Evolutionary conservation across 2,113 vertebrate genomes (phyloP), one percentile per base, ranked within the genome.

Genomic region (Cairina moschata): DNA sequence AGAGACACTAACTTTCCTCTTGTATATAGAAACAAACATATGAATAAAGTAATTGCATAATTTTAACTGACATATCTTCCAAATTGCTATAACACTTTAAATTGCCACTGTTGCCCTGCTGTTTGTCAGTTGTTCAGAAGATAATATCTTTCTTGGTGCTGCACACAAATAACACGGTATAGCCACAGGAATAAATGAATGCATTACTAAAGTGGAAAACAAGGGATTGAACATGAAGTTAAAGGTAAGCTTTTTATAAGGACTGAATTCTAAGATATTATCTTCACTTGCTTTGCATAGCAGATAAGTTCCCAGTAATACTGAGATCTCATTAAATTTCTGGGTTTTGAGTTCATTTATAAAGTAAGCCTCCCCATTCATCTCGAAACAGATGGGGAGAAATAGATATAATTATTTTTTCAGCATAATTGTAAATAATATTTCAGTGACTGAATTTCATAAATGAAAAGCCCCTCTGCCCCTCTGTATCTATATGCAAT

Each of bases 81-180:
- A 59, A 85, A 59, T 10, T 63, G 1, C n/a, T 63, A 9, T 22
- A 67, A 8, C 21, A 26, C 14, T 71, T 92, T 25, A 66, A 78
- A 48, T 34, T 71, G 12, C 9, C 22, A 78, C 22, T 65, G 15
- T 52, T 40, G 34, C 14, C 8, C 6, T 63, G 4, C 23, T 69
- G 21, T 46, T 38, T 69, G 12, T 2, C 22, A 52, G 21, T 36
- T 83, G 1, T 6, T 65, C n/a, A 80, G 34, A 76, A 86, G 3
- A 8, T 18, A 80, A 60, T 2, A 1, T 1, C 2, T 86, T 80
- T 77, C 32, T 74, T 74, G 42, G 20, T 80, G 9, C 11, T 74
- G 18, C 16, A 28, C 48, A 18, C 32, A 75, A 67, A n/a, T 23
- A 75, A 32, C 7, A 52, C 0, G 0, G 3, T 54, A 62, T 6